Base-by-base conservation (phyloP, 2,797 vertebrate genomes). In the Decapterus maruadsi region DNA sequence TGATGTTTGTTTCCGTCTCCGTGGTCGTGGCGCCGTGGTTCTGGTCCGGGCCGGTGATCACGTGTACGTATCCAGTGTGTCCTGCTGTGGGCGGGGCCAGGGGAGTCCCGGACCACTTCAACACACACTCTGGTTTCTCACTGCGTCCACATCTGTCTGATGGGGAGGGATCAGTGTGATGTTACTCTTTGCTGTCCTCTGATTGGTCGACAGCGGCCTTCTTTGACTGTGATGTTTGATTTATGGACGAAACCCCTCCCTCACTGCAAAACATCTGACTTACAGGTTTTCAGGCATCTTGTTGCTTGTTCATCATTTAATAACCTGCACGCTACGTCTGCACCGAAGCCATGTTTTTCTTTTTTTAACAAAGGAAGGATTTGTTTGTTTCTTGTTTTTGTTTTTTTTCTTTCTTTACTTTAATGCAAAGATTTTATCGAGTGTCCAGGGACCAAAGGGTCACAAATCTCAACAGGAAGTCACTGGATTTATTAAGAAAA, bases 171-270 rank as follows among this genome's bases (percentile, higher is more conserved):
- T 36, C 36, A 0, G 16, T 22, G 46, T 40, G 53, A 8, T 51
- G 31, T 62, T 3, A 17, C 31, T 57, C 46, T 17, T 63, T 0
- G 16, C 29, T 60, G 77, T 67, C 68, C 51, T 75, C 73, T 80
- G 71, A 80, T 83, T 76, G 82, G 68, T 78, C 16, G 56, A 81
- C 61, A 34, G 71, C 62, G 2, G 64, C 36, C 34, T 36, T 29
- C 72, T 45, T 50, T 45, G 50, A 16, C 55, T 43, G 42, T 51
- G 69, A 77, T 4, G 75, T 51, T 68, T 38, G 62, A 65, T 62
- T 69, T 36, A 3, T 69, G 53, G 72, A 62, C 42, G 63, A 67
- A 65, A 36, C 56, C 64, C 56, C 57, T 19, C 54, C 65, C 55
- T 31, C 63, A 8, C 56, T 38, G 6, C 20, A 3, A 45, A 11